phyloP scores from a whole-genome alignment of 92 coral and sea anemone species.

The Montipora capitata region DNA sequence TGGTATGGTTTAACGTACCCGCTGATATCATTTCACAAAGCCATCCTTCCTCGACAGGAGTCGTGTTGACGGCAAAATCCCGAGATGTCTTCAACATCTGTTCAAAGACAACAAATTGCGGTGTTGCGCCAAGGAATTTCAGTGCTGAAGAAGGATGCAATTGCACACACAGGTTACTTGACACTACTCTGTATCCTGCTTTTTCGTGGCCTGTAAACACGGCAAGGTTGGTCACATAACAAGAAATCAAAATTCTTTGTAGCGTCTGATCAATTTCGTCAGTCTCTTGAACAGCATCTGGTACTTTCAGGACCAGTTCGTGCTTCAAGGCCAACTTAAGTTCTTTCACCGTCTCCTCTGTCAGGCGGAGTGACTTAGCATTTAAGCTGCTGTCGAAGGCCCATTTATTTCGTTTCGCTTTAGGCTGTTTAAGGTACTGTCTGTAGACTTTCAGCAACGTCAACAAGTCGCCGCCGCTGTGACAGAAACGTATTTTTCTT shows the following conservation, averaged over 20 bases:
- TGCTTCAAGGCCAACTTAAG: slow-evolving; percentile 77
- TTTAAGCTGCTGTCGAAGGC: slow-evolving; percentile 88
- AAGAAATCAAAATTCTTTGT: slow-evolving; percentile 81
- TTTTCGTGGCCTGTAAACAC: slow-evolving; percentile 92
- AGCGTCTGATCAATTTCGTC: slow-evolving; percentile 61
- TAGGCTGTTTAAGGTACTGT: slow-evolving; percentile 66
- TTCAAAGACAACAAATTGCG: slow-evolving; percentile 90
- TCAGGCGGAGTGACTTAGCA: slow-evolving; percentile 94
- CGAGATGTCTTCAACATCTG: slow-evolving; percentile 85
- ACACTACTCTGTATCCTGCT: slow-evolving; percentile 84
- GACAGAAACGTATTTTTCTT: slow-evolving; percentile 90
- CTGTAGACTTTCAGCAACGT: slow-evolving; percentile 87
- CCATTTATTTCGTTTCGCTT: slow-evolving; percentile 80
- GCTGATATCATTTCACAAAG: slow-evolving; percentile 72
- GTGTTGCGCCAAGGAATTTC: slow-evolving; percentile 80
- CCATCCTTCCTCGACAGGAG: slow-evolving; percentile 90
- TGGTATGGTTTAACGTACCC: slow-evolving; percentile 25
- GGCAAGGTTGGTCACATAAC: slow-evolving; percentile 83
- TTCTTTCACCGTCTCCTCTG: slow-evolving; percentile 89
- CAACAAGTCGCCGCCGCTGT: slow-evolving; percentile 91
- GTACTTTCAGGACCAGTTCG: slow-evolving; percentile 49
- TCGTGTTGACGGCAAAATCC: slow-evolving; percentile 85
- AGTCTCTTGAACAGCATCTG: slow-evolving; percentile 21
- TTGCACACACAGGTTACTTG: slow-evolving; percentile 73
- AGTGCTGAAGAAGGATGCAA: slow-evolving; percentile 96